Evolutionary conservation across 2,113 vertebrate species (phyloP).

Genomic region (Tor tambroides): DNA sequence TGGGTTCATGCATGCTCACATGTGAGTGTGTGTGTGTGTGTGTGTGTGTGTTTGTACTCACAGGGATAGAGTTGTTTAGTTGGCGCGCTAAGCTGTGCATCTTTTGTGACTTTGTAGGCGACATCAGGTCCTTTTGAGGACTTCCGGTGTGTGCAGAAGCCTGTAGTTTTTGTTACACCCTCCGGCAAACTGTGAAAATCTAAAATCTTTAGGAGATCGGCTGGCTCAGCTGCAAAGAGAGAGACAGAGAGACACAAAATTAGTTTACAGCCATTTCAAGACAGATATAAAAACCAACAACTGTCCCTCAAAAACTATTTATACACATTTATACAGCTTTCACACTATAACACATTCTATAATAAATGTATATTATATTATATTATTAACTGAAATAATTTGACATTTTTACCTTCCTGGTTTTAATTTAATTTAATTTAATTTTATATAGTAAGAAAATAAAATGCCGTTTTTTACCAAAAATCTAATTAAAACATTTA

Average conservation of each 20-base stretch:
- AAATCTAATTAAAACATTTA: too few species aligned
- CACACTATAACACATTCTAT: slow-evolving; percentile 10
- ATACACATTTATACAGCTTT: background rate
- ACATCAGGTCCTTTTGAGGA: slow-evolving; percentile 91
- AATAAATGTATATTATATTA: background rate
- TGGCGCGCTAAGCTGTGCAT: slow-evolving; percentile 93
- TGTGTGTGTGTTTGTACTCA: slow-evolving; percentile 67
- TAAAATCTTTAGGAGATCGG: slow-evolving; percentile 96
- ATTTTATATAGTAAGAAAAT: too few species aligned
- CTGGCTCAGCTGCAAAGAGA: slow-evolving; percentile 81
- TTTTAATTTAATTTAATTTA: too few species aligned
- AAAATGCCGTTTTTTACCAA: too few species aligned
- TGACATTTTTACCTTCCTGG: background rate
- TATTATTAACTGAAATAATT: too few species aligned
- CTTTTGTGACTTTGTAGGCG: slow-evolving; percentile 91
- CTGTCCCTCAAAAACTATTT: background rate
- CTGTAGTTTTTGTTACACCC: slow-evolving; percentile 89
- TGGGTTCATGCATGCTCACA: background rate
- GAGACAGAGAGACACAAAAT: slow-evolving; percentile 34
- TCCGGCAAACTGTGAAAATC: slow-evolving; percentile 97
- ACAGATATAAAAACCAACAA: background rate
- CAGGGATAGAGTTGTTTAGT: slow-evolving; percentile 92
- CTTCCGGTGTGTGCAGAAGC: slow-evolving; percentile 86
- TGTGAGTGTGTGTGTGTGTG: background rate
- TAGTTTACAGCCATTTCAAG: background rate